Base-by-base conservation (phyloP, 2,888 invertebrate species). In the Temnothorax rugatulus region DNA sequence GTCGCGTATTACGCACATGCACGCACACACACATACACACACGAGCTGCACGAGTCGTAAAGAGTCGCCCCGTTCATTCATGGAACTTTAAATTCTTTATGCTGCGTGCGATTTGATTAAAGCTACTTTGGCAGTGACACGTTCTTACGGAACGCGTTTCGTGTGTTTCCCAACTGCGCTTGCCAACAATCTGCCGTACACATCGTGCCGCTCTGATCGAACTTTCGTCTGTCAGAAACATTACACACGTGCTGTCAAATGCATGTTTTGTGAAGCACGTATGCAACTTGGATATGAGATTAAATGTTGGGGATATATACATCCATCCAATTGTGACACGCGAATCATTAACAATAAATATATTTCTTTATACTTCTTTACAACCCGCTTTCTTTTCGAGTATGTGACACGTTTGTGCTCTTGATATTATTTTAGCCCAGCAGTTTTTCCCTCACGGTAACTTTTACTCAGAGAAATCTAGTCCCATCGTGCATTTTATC, bases 401-500 rank as follows among this genome's bases (percentile, higher is more conserved):
- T 29, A 2, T 9, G 21, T 21, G 47, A 63, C 18, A 34, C 25
- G 18, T 34, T 34, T 34, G 63, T 13, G 47, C 47, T 8, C 21
- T 21, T 1, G 15, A 50, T 13, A 44, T 29, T 59, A 4, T 4
- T 34, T 34, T 34, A 4, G 34, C n/a, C 44, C n/a, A 47, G 9
- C 8, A 18, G 50, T 11, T 66, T 21, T 15, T 38, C n/a, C 11
- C 15, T 13, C 18, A 1, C 25, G 29, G 21, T 59, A 59, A 59
- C 38, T 29, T 73, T 44, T 59, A 54, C 29, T 57, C 71, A 21
- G 41, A 44, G 44, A 74, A 79, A 79, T 73, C 59, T 13, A 74
- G 79, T 75, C 57, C 8, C 79, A 77, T 54, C 79, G 50, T 47
- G 25, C 29, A 71, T 18, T 57, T 34, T 41, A 59, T 73, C 57